Evolutionary conservation across 2,113 vertebrate genomes (phyloP).

Genomic region (Bucco capensis): DNA sequence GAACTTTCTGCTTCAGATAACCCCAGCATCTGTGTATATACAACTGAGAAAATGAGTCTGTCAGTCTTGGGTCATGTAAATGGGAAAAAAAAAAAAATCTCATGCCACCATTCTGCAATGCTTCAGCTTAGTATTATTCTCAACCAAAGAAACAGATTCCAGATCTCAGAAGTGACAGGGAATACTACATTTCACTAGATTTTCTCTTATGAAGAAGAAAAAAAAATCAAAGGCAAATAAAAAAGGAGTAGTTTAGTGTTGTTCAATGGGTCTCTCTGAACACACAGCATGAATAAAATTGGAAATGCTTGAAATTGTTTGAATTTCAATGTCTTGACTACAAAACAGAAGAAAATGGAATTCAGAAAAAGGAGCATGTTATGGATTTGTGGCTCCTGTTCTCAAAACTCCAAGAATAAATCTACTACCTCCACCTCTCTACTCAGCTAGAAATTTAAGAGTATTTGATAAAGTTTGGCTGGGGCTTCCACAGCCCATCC

Average conservation of each 20-base stretch:
- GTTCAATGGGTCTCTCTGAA: neutral
- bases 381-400: neutral
- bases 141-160: conserved; percentile 14
- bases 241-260: neutral
- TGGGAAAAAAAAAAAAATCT: conserved; percentile 19
- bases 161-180: neutral
- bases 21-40: conserved; percentile 30
- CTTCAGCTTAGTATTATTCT: conserved; percentile 13
- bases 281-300: neutral
- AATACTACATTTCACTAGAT: conserved; percentile 12
- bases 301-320: neutral
- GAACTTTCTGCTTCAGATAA: conserved; percentile 53
- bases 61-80: neutral
- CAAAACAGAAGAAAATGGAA: neutral
- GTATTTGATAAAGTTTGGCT: neutral
- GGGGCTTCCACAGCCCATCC: neutral
- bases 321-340: neutral
- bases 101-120: neutral
- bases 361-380: neutral
- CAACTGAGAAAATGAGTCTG: conserved; percentile 4
- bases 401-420: neutral
- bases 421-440: neutral
- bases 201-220: neutral
- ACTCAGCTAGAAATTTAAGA: neutral
- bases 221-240: neutral